Evolutionary conservation across 2,797 vertebrate species (phyloP).

Genomic region (Sebastolobus alascanus): DNA sequence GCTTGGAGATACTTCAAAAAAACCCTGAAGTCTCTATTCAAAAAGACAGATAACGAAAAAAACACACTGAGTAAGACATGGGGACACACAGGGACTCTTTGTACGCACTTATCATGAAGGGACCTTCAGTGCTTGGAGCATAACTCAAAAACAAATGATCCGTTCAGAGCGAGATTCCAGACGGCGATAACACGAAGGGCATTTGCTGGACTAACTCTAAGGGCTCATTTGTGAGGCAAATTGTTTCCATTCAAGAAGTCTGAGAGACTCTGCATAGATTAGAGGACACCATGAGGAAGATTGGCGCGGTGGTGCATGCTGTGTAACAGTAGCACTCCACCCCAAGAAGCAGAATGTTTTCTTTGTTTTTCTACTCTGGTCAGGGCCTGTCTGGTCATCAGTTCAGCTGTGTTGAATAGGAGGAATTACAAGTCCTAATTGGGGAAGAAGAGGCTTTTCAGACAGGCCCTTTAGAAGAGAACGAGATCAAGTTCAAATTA

Average conservation of each 20-base stretch:
- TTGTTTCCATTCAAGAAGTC: slow-evolving; percentile 77
- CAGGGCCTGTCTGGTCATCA: slow-evolving; percentile 55
- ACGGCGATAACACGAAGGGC: slow-evolving; percentile 71
- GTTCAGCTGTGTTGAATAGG: slow-evolving; percentile 50
- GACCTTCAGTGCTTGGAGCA: slow-evolving; percentile 74
- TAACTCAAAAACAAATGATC: slow-evolving; percentile 80
- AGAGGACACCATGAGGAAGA: slow-evolving; percentile 58
- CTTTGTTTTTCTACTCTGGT: slow-evolving; percentile 66
- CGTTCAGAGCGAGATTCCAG: slow-evolving; percentile 78
- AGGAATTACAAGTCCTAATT: slow-evolving; percentile 69
- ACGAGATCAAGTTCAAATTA: slow-evolving; percentile 50
- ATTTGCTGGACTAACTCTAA: slow-evolving; percentile 72
- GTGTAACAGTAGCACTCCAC: slow-evolving; percentile 64
- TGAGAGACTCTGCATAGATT: slow-evolving; percentile 62
- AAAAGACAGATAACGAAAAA: slow-evolving; percentile 50
- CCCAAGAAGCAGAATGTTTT: slow-evolving; percentile 64
- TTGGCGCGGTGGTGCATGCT: slow-evolving; percentile 34
- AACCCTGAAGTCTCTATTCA: slow-evolving; percentile 36
- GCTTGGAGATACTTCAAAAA: slow-evolving; percentile 18
- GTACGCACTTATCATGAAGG: slow-evolving; percentile 68
- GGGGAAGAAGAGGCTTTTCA: slow-evolving; percentile 40
- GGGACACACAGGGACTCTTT: slow-evolving; percentile 70
- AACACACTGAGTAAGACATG: slow-evolving; percentile 54
- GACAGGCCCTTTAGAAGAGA: slow-evolving; percentile 10
- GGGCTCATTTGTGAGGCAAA: slow-evolving; percentile 80